phyloP scores from a whole-genome alignment of 2,888 invertebrate species.

The Eilema caniola region DNA sequence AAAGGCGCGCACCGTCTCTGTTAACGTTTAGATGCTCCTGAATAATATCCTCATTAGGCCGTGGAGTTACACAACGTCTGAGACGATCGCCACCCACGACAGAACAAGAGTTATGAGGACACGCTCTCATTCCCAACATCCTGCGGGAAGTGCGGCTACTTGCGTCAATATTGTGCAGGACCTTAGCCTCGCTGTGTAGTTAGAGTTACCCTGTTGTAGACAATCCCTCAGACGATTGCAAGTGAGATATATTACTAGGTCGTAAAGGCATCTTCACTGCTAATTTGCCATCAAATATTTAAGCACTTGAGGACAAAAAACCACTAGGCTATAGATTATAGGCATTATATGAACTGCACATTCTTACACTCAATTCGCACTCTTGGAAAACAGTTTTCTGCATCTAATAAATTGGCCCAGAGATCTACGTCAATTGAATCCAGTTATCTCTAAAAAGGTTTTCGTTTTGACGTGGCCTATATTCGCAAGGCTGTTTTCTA shows the following conservation, averaged over 20 bases:
- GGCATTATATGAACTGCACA: neutral
- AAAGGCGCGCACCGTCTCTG: slow-evolving; percentile 59
- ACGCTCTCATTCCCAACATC: slow-evolving; percentile 85
- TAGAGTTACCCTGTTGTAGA: slow-evolving; percentile 69
- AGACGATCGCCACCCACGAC: slow-evolving; percentile 76
- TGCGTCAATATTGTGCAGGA: slow-evolving; percentile 77
- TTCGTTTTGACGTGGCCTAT: slow-evolving; percentile 52
- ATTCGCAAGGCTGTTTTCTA: slow-evolving; percentile 63
- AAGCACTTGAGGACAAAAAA: slow-evolving; percentile 27
- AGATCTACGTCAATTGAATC: slow-evolving; percentile 51
- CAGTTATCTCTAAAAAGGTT: slow-evolving; percentile 57
- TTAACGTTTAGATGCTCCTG: slow-evolving; percentile 67
- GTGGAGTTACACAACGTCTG: slow-evolving; percentile 74
- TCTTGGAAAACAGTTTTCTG: slow-evolving; percentile 34
- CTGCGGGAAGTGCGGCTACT: slow-evolving; percentile 81
- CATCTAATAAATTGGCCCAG: slow-evolving; percentile 42
- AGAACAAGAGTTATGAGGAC: slow-evolving; percentile 80
- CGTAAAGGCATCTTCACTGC: slow-evolving; percentile 53
- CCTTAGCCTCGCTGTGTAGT: slow-evolving; percentile 68
- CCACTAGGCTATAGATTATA: neutral
- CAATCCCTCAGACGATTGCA: slow-evolving; percentile 76
- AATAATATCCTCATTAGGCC: slow-evolving; percentile 82
- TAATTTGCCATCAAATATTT: slow-evolving; percentile 57
- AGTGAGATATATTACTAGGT: slow-evolving; percentile 67
- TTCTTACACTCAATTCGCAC: slow-evolving; percentile 36